Evolutionary conservation across 2,797 vertebrate genomes (phyloP).

Genomic region (Chiroxiphia lanceolata): DNA sequence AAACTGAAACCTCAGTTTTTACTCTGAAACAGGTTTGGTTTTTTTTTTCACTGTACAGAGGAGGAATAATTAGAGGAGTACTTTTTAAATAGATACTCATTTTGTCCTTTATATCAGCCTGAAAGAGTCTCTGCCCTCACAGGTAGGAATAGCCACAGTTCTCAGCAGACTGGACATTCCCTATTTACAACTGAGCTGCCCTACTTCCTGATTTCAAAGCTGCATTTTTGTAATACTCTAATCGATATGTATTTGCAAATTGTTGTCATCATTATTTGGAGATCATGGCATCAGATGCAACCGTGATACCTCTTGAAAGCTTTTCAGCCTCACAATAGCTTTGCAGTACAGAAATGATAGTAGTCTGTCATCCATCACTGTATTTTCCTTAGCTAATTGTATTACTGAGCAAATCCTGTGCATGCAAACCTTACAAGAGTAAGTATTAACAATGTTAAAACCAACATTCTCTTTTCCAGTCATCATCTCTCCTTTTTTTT

Average conservation of each 20-base stretch:
- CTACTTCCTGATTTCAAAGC: background rate
- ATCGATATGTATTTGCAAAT: constrained; percentile 55
- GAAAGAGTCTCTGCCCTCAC: background rate
- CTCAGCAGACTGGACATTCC: background rate
- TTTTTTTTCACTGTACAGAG: background rate
- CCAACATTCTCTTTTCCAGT: background rate
- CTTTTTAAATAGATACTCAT: background rate
- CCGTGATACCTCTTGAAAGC: constrained; percentile 23
- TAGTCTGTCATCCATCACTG: background rate
- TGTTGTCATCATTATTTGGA: constrained; percentile 23
- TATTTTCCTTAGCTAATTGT: constrained; percentile 6
- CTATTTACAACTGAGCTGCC: background rate
- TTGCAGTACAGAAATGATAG: constrained; percentile 41
- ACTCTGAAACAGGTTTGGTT: background rate
- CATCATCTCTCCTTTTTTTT: background rate
- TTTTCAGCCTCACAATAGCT: constrained; percentile 42
- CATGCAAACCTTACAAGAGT: background rate
- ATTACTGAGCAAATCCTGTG: background rate
- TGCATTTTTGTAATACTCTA: background rate
- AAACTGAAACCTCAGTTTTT: background rate
- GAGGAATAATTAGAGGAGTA: background rate
- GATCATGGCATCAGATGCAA: constrained; percentile 33
- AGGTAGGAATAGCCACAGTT: background rate
- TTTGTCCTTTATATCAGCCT: background rate
- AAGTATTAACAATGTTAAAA: background rate